Evolutionary conservation across 1,140 invertebrate species (phyloP).

Genomic region (Drosophila trapezifrons): DNA sequence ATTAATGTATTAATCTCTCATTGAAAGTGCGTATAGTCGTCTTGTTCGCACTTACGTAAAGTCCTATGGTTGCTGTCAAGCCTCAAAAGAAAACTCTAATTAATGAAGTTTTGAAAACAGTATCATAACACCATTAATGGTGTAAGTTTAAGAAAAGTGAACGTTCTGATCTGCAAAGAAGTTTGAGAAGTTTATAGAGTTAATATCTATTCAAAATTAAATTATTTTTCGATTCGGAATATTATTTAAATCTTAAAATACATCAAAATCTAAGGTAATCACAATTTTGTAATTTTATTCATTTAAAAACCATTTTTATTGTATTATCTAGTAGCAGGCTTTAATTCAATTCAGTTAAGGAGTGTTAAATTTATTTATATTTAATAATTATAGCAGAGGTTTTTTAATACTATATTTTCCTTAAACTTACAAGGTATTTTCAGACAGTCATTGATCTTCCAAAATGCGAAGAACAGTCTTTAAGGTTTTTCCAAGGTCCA

Average conservation of each 20-base stretch:
- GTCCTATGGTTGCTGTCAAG: no score
- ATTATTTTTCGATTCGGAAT: not conserved
- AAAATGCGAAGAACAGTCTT: conserved; percentile 1
- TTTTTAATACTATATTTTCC: not conserved
- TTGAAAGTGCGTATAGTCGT: no score
- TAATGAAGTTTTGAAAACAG: no score
- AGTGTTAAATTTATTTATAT: no score
- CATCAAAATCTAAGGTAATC: not conserved
- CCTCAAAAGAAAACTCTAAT: no score
- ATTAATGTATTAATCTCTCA: no score
- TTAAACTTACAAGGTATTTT: not conserved
- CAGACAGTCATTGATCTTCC: not conserved
- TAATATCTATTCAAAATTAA: not conserved
- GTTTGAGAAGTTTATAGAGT: not conserved
- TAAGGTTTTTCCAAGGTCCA: not conserved
- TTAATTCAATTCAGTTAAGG: not conserved
- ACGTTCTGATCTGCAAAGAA: not conserved
- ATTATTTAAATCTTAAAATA: no score
- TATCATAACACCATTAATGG: no score
- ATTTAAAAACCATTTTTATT: not conserved
- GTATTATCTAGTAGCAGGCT: not conserved
- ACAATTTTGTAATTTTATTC: not conserved
- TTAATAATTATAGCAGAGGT: not conserved
- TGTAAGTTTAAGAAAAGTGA: no score
- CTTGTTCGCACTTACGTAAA: no score